Base-by-base conservation (phyloP, 1,140 invertebrate species). In the Aphaenogaster floridana region DNA sequence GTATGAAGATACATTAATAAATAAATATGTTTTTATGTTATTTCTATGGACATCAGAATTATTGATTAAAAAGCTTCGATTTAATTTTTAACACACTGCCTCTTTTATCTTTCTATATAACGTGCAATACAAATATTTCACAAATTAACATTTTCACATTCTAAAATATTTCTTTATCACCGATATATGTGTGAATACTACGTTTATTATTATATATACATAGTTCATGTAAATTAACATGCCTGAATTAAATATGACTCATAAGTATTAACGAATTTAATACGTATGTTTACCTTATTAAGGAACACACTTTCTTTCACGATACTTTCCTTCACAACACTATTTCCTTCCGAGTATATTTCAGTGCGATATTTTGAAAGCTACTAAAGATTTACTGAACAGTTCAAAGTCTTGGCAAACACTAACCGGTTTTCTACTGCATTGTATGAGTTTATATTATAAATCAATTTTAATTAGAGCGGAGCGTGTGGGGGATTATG, bases 381-480 rank as follows among this genome's bases (percentile, higher is more conserved):
- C 17, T 72, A 5, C 15, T 17, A 72, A 34, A 74, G 17, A 54
- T 72, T 7, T 36, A 54, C 28, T 4, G 71, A 74, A 74, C 48
- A n/a, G 17, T 21, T 39, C 17, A 39, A 7, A 74, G 17, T 9
- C 9, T 36, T 57, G 1, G 15, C 17, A 8, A 54, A 0, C 17
- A 74, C 48, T 54, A 52, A 72, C 34, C 3, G 34, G 2, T 39
- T 57, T 39, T 61, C 45, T 36, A 34, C 42, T 36, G 15, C 21
- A 28, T 0, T 42, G 6, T 57, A 34, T 13, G 21, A 59, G 54
- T 76, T 42, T 77, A 9, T 61, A 52, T 77, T 59, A 61, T 61
- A 63, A 77, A 78, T 42, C 21, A 78, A 11, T 28, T n/a, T 2
- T 78, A 39, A 78, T 78, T 61, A 45, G 42, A 77, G 8, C 45